Percentiles rank a stretch among this genome's conserved stretches.
phyloP scores from a whole-genome alignment of 2,797 vertebrate species.

The Eutrigla gurnardus region DNA sequence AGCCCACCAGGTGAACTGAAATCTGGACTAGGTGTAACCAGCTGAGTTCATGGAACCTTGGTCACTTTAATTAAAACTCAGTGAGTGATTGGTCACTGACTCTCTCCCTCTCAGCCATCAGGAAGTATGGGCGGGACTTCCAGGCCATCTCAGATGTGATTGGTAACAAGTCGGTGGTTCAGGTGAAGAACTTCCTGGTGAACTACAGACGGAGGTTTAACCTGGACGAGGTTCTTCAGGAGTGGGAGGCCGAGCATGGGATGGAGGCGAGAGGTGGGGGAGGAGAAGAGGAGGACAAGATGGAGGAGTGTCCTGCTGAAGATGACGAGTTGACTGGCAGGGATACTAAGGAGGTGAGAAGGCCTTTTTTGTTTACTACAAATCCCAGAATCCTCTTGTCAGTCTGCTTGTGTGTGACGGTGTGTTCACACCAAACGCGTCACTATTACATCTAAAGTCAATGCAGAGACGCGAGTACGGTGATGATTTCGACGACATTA shows the following conservation, averaged over 20 bases:
- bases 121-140: constrained; percentile 94
- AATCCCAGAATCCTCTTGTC: constrained; percentile 28
- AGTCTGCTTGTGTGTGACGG: neutral
- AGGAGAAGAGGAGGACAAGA: constrained; percentile 71
- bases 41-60: neutral
- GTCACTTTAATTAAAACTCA: neutral
- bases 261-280: constrained; percentile 84
- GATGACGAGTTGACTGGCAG: constrained; percentile 81
- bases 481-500: no score
- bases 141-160: constrained; percentile 96
- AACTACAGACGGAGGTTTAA: constrained; percentile 95
- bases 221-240: constrained; percentile 93
- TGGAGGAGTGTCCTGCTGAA: constrained; percentile 82
- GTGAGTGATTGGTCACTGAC: constrained; percentile 8
- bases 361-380: neutral
- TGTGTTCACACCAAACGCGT: no score
- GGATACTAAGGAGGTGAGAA: constrained; percentile 87
- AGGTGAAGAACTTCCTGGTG: constrained; percentile 96
- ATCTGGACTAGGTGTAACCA: neutral
- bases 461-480: no score
- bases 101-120: constrained; percentile 84
- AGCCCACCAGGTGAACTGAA: neutral
- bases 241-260: constrained; percentile 95
- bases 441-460: no score
- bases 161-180: constrained; percentile 94